A percentile compares a stretch with the other conserved stretches of the same genome.
Evolutionary conservation across 2,888 invertebrate genomes (phyloP).

Genomic region (Agrochola circellaris): DNA sequence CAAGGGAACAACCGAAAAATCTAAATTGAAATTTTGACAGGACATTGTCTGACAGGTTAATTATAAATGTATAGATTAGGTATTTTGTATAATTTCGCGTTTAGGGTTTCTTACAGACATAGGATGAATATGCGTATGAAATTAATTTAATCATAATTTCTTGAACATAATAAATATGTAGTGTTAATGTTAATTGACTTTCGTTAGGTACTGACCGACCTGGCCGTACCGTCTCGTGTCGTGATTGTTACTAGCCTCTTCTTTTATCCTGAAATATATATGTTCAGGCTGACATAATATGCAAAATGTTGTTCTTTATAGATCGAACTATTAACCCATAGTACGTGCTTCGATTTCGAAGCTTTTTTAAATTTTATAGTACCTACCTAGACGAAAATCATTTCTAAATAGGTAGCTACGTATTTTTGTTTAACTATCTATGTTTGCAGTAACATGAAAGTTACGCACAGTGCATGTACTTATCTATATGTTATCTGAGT

Average conservation of each 20-base stretch:
- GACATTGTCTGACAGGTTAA: too few species aligned
- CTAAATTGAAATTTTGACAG: too few species aligned
- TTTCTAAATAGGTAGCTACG: too few species aligned
- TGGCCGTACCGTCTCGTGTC: background rate
- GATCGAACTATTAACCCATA: background rate
- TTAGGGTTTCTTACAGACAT: background rate
- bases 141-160: background rate
- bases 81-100: background rate
- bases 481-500: background rate
- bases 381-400: too few species aligned
- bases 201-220: background rate
- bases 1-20: too few species aligned
- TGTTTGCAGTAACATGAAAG: background rate
- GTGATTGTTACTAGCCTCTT: background rate
- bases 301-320: background rate
- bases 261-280: background rate
- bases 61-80: too few species aligned
- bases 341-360: background rate
- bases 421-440: background rate
- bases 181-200: background rate
- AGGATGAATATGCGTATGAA: background rate
- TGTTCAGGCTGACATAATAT: too few species aligned
- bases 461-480: background rate
- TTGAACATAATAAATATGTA: background rate
- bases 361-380: too few species aligned